phyloP scores from a whole-genome alignment of 1,140 invertebrate species.

The Drosophila micromelanica region DNA sequence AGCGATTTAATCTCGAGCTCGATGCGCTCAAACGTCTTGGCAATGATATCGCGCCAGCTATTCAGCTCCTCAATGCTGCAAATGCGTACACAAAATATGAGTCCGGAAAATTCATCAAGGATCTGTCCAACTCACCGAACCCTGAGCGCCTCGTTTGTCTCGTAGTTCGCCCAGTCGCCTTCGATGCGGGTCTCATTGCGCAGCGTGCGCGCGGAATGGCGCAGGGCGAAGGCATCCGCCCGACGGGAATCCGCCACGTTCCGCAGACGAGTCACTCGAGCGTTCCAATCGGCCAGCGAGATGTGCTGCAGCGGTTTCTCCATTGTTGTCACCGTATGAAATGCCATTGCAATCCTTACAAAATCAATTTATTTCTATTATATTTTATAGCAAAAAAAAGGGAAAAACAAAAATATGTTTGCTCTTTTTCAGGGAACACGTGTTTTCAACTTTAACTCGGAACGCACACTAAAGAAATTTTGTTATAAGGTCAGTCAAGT shows the following conservation, averaged over 20 bases:
- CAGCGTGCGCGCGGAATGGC: conserved; percentile 89
- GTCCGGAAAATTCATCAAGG: not conserved
- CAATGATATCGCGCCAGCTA: conserved; percentile 90
- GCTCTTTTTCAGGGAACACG: conserved; percentile 2
- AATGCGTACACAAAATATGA: not conserved
- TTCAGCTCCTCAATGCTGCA: conserved; percentile 88
- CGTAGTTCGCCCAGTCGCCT: conserved; percentile 93
- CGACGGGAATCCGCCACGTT: conserved; percentile 87
- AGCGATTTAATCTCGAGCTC: conserved; percentile 89
- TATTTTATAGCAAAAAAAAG: not conserved
- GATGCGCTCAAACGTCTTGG: conserved; percentile 88
- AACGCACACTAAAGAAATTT: conserved; percentile 23
- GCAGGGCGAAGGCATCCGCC: conserved; percentile 88
- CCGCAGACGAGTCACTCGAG: conserved; percentile 88
- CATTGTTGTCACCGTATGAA: conserved; percentile 86
- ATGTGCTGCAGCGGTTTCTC: conserved; percentile 90
- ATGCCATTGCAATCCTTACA: conserved; percentile 50
- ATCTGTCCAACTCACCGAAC: conserved; percentile 85
- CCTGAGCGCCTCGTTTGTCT: conserved; percentile 89
- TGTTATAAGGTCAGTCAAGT: not conserved
- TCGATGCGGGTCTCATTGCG: conserved; percentile 92
- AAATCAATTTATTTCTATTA: not conserved
- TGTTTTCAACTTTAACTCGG: conserved; percentile 26
- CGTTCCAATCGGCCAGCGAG: conserved; percentile 90
- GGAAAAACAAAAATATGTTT: not conserved